A percentile compares a stretch with the other conserved stretches of the same genome.
These are phyloP conservation scores for Plodia interpunctella DNA, from an alignment of 1,140 invertebrate species.

Conservation along the genomic window DNA sequence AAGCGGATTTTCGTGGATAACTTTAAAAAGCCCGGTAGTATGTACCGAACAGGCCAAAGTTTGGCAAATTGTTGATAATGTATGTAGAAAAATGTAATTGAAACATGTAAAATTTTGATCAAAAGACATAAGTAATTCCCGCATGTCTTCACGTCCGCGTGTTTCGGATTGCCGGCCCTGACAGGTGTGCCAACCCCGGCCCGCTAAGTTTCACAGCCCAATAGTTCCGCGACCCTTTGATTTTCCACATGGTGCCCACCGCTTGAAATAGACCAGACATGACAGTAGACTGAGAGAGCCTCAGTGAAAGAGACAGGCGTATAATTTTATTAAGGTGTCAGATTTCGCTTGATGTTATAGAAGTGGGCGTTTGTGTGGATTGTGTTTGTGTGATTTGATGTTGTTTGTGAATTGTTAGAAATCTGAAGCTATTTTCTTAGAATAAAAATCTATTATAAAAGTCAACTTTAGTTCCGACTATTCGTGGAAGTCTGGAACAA, in stretches of 20 bases:
- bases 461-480: neutral
- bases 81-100: too few species aligned
- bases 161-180: constrained; percentile 15
- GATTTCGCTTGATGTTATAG: too few species aligned
- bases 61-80: too few species aligned
- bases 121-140: neutral
- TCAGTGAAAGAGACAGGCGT: constrained; percentile 15
- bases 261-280: constrained; percentile 34
- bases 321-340: constrained; percentile 11
- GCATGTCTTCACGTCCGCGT: constrained; percentile 14
- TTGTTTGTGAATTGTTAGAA: too few species aligned
- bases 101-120: neutral
- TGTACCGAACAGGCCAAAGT: too few species aligned
- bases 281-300: constrained; percentile 20
- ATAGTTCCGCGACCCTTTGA: constrained; percentile 30
- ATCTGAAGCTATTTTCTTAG: too few species aligned
- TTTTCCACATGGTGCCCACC: constrained; percentile 28
- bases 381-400: too few species aligned
- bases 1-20: too few species aligned
- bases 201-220: constrained; percentile 31
- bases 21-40: too few species aligned
- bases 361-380: too few species aligned
- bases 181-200: constrained; percentile 22
- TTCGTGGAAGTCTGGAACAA: too few species aligned
- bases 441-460: too few species aligned